These are phyloP conservation scores for Campopleginae sp. DNA, from an alignment of 2,888 invertebrate genomes.

Conservation along the genomic window DNA sequence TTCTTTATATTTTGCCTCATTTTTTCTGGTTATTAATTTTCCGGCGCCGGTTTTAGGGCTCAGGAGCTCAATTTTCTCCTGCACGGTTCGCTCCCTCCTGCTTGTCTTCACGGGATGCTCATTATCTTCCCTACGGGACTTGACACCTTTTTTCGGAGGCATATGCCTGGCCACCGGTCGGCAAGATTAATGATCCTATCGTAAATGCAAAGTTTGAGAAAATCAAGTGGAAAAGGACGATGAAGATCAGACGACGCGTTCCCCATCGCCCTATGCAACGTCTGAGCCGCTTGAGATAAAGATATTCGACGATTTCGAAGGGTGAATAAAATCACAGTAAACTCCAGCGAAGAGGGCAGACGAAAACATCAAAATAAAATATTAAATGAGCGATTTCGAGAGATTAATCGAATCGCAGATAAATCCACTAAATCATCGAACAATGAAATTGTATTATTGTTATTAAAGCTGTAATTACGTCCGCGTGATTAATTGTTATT, in stretches of 20 bases:
- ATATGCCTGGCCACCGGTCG: constrained; percentile 15
- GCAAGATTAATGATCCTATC: constrained; percentile 51
- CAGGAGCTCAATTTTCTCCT: background rate
- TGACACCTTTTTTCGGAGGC: background rate
- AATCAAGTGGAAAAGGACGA: constrained; percentile 33
- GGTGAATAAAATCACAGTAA: constrained; percentile 28
- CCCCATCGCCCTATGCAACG: background rate
- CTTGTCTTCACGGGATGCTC: background rate
- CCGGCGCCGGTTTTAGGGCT: constrained; percentile 31
- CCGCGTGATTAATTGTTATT: background rate
- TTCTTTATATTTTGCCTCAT: background rate
- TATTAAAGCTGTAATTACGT: background rate
- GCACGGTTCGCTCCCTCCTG: background rate
- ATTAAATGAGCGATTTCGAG: constrained; percentile 10
- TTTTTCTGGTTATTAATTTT: constrained; percentile 48
- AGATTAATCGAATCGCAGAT: constrained; percentile 13
- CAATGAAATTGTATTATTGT: background rate
- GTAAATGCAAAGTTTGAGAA: constrained; percentile 17
- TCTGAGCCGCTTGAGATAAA: background rate
- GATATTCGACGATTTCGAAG: constrained; percentile 45
- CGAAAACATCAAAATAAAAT: background rate
- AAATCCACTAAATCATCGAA: background rate
- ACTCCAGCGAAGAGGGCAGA: background rate
- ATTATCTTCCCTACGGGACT: background rate
- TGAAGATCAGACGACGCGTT: background rate